Base-by-base conservation (phyloP, 2,888 invertebrate genomes). In the Vesta saturnalis region DNA sequence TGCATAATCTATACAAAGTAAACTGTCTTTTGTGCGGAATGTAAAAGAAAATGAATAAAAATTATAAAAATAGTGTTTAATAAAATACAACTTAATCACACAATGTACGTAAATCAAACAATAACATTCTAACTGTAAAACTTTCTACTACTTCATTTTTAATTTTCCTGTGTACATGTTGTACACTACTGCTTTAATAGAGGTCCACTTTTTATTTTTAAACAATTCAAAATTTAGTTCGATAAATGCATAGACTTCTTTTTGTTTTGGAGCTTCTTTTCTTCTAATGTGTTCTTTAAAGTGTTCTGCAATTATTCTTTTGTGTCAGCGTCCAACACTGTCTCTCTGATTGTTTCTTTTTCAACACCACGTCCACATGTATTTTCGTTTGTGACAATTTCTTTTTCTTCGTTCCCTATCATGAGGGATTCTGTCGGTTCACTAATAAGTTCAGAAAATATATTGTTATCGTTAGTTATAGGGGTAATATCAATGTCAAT, bases 191-290 rank as follows among this genome's bases (percentile, higher is more conserved):
- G 16, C n/a, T n/a, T n/a, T n/a, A n/a, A n/a, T n/a, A n/a, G n/a
- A n/a, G n/a, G n/a, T n/a, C n/a, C n/a, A n/a, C 47, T 52, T 16
- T 16, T n/a, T 52, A 15, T 52, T 18, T 16, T 14, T 16, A 52
- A 52, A 52, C n/a, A 52, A 52, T 16, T 52, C 21, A 6, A 18
- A 6, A 52, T 52, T 6, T 52, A 52, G 5, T 15, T 15, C 52
- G 18, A 14, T 15, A 5, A 47, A n/a, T 47, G 4, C 12, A 8
- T 47, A 8, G 4, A 47, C 47, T 47, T 47, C 47, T n/a, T 8
- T 8, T 47, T 47, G 14, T 47, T 47, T 47, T 15, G 47, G 47
- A 47, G 47, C 47, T 52, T 19, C 14, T 52, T 52, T 52, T n/a
- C n/a, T 52, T 52, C 16, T 52, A 19, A 52, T 52, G 16, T 52